Evolutionary conservation across 2,888 invertebrate genomes (phyloP).

Genomic region (Agrotis ipsilon): DNA sequence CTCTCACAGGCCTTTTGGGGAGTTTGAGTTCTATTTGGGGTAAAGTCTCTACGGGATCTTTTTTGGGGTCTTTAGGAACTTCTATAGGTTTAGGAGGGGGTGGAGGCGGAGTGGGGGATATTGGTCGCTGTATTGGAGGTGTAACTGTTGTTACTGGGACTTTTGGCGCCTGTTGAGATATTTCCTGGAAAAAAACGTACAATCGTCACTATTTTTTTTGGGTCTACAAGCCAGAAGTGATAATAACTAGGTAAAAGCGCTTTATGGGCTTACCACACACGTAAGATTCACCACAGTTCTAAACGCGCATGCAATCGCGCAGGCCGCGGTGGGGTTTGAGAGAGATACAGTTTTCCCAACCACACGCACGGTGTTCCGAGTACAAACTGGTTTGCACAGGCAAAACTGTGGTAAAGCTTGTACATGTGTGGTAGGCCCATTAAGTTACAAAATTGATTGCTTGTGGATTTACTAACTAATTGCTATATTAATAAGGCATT

Average conservation of each 20-base stretch:
- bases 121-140: constrained; percentile 71
- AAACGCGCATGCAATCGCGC: too few relatives aligned
- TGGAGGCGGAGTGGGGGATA: constrained; percentile 65
- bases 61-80: constrained; percentile 62
- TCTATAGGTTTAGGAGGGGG: constrained; percentile 49
- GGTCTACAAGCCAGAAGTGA: not conserved
- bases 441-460: not conserved
- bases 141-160: constrained; percentile 66
- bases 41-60: constrained; percentile 76
- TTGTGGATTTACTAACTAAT: not conserved
- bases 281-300: too few relatives aligned
- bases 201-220: not conserved
- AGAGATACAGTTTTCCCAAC: too few relatives aligned
- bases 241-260: not conserved
- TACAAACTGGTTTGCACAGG: too few relatives aligned
- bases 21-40: constrained; percentile 88
- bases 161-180: constrained; percentile 75
- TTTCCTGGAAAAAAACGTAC: constrained; percentile 77
- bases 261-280: too few relatives aligned
- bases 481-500: too few relatives aligned
- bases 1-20: constrained; percentile 87
- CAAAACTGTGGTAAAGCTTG: too few relatives aligned
- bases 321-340: too few relatives aligned
- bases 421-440: too few relatives aligned
- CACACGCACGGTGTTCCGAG: too few relatives aligned